Evolutionary conservation across 2,888 invertebrate species (phyloP).

Genomic region (Lasioglossum morio): DNA sequence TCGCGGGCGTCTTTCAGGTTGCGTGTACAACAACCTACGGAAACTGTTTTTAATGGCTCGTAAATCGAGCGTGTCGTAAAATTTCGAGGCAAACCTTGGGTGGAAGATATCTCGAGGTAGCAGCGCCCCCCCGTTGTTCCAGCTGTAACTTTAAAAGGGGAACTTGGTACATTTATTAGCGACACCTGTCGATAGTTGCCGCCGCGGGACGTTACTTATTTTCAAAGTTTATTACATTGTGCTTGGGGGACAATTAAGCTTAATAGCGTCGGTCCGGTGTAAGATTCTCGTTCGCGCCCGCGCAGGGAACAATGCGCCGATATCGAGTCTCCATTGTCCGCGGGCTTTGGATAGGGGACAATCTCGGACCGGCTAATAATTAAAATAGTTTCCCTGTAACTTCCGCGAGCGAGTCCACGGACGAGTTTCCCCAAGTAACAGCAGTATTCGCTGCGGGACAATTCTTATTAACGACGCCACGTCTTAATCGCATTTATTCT

Average conservation of each 20-base stretch:
- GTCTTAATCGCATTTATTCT: constrained; percentile 32
- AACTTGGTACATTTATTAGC: constrained; percentile 51
- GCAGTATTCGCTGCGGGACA: not conserved
- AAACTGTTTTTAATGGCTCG: not conserved
- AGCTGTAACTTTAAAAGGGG: constrained; percentile 10
- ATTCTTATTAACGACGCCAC: constrained; percentile 53
- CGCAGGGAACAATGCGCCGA: constrained; percentile 53
- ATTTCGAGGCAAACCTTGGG: not conserved
- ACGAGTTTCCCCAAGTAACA: constrained; percentile 33
- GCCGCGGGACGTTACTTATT: constrained; percentile 36
- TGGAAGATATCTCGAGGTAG: not conserved
- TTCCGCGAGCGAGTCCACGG: constrained; percentile 37
- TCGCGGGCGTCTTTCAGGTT: not conserved
- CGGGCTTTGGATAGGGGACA: constrained; percentile 37
- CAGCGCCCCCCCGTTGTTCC: constrained; percentile 3
- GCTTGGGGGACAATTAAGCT: constrained; percentile 50
- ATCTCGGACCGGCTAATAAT: constrained; percentile 58
- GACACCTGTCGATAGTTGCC: constrained; percentile 54
- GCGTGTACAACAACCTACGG: not conserved
- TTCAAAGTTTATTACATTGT: constrained; percentile 51
- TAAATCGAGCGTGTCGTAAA: not conserved
- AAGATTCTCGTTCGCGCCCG: constrained; percentile 25
- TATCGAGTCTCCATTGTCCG: constrained; percentile 55
- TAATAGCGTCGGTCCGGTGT: constrained; percentile 37
- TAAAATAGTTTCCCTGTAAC: constrained; percentile 64